Conservation (phyloP, 1,140 invertebrate species). For the Andricus grossulariae region DNA sequence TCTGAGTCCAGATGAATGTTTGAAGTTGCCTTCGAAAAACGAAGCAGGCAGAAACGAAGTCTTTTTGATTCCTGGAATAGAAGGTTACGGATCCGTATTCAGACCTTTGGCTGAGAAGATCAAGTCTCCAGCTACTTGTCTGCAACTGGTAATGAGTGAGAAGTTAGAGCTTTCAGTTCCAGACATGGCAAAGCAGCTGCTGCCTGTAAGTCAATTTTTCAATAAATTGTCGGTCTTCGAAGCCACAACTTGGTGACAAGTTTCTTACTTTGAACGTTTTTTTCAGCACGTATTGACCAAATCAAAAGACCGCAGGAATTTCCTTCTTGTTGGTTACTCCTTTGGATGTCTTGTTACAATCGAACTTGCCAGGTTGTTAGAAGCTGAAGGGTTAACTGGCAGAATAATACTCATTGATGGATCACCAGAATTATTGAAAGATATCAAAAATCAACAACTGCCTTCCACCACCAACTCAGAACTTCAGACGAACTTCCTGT, state of each 20-base stretch:
- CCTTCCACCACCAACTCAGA: constrained; percentile 45
- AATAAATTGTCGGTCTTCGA: too few relatives aligned
- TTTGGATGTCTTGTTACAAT: constrained; percentile 71
- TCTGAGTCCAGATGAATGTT: constrained; percentile 51
- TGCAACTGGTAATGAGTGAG: constrained; percentile 75
- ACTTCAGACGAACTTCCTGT: constrained; percentile 59
- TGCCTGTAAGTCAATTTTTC: constrained; percentile 65
- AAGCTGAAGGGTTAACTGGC: constrained; percentile 63
- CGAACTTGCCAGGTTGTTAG: constrained; percentile 67
- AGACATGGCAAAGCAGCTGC: constrained; percentile 65
- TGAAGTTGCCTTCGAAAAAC: constrained; percentile 62
- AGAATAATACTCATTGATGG: constrained; percentile 71
- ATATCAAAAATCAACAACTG: constrained; percentile 53
- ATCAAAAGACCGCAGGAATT: constrained; percentile 63
- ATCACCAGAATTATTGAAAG: constrained; percentile 68
- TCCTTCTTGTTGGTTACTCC: constrained; percentile 70
- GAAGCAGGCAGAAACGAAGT: constrained; percentile 65
- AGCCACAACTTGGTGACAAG: not conserved
- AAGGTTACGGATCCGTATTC: constrained; percentile 78
- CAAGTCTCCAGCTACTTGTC: constrained; percentile 77
- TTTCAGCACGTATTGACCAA: constrained; percentile 63
- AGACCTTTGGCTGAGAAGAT: constrained; percentile 74
- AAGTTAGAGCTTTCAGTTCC: constrained; percentile 45
- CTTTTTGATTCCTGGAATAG: constrained; percentile 84
- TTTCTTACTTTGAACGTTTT: constrained; percentile 1